These are phyloP conservation scores for Meta bourneti DNA, from an alignment of 2,888 invertebrate genomes.

Conservation along the genomic window DNA sequence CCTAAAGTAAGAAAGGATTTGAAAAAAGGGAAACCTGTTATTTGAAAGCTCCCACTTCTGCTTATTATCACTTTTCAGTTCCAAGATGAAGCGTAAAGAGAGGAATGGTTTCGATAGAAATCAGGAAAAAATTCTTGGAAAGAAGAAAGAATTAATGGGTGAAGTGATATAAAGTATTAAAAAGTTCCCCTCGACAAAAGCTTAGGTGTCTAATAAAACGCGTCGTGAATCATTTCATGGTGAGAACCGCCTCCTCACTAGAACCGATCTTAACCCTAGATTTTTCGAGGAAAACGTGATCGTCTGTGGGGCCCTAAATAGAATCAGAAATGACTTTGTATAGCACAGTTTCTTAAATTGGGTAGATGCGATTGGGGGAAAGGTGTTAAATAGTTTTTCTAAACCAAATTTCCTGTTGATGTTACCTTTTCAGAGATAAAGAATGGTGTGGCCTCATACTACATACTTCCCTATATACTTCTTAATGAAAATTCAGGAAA, in stretches of 20 bases:
- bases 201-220: slow-evolving; percentile 17
- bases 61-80: slow-evolving; percentile 13
- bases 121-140: neutral
- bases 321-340: neutral
- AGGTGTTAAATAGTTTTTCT: no score
- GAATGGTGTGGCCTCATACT: no score
- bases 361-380: no score
- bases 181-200: slow-evolving; percentile 5
- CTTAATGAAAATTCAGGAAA: no score
- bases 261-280: neutral
- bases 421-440: no score
- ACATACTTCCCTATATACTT: no score
- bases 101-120: neutral
- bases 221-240: slow-evolving; percentile 3
- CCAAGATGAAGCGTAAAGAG: slow-evolving; percentile 7
- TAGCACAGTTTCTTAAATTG: neutral
- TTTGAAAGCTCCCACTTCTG: slow-evolving; percentile 16
- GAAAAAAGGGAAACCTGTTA: slow-evolving; percentile 17
- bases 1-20: neutral
- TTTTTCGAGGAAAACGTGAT: neutral
- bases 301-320: neutral
- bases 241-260: neutral
- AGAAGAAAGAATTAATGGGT: slow-evolving; percentile 1
- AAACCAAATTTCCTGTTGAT: no score
- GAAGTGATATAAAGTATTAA: slow-evolving; percentile 3